A percentile compares a stretch with the other conserved stretches of the same genome.
These are phyloP conservation scores for Terrapene triunguis DNA, from an alignment of 2,113 vertebrate genomes.

Conservation along the genomic window DNA sequence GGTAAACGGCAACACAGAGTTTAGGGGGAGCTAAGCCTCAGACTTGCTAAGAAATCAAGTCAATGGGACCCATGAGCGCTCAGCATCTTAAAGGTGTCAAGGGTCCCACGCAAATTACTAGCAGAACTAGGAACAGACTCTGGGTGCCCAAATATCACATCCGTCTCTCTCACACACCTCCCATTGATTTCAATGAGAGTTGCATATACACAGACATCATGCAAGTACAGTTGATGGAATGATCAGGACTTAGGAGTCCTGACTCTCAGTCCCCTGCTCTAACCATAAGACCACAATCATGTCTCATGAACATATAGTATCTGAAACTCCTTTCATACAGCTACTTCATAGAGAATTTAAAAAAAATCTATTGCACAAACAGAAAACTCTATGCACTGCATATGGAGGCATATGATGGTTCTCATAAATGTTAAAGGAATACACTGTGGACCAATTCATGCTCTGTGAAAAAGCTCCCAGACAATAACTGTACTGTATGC, in stretches of 20 bases:
- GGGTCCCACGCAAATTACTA: neutral
- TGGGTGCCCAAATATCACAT: neutral
- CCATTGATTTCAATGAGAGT: neutral
- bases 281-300: neutral
- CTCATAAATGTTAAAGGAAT: constrained; percentile 39
- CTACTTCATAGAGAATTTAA: neutral
- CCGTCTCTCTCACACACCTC: neutral
- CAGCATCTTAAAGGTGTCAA: neutral
- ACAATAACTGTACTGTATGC: neutral
- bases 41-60: neutral
- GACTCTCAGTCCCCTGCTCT: neutral
- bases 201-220: neutral
- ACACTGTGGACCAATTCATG: neutral
- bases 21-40: neutral
- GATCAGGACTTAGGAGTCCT: neutral
- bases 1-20: neutral
- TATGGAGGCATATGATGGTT: neutral
- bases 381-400: neutral
- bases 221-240: neutral
- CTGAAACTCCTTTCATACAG: neutral
- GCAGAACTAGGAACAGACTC: neutral
- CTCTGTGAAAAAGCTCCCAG: neutral
- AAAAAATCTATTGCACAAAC: neutral
- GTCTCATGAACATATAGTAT: neutral
- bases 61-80: neutral